Evolutionary conservation across 2,888 invertebrate genomes (phyloP), one percentile per base, ranked within the genome.

Genomic region (Drosophila anomalipes): DNA sequence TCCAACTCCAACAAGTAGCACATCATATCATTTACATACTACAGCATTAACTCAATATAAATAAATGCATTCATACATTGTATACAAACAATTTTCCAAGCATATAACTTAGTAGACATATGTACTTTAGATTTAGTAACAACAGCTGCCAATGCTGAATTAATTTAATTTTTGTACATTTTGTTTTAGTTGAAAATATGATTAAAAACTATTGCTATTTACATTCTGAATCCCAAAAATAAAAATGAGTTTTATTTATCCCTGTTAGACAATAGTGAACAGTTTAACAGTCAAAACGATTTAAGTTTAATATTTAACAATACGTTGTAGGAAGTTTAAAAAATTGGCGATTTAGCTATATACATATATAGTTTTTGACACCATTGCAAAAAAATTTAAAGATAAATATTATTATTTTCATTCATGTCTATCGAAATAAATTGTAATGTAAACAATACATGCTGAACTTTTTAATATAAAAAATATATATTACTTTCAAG

Each of bases 101-200:
- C 75, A 74, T 74, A 58, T 82, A 73, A 80, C 58, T 77, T 81
- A 69, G 81, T 69, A 60, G 63, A 53, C 56, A 74, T 74, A 76
- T 77, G 78, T 82, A 79, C 68, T 80, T 74, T 82, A 82, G 73
- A 81, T 67, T 67, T 77, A 77, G 52, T 73, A 68, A 47, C 44
- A 71, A 39, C 73, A 78, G 41, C 63, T 47, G 58, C 68, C 74
- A 74, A 57, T 67, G 71, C 67, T 65, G 71, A 70, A 54, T 69
- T 82, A 72, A 83, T 90, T 75, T 74, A 81, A 81, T 67, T 74
- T 83, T 79, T 86, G 91, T 90, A 90, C 84, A 89, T 86, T 90
- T 80, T 90, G 79, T 90, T 86, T 89, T 87, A 90, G 79, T 89
- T 86, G 79, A 89, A 90, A 75, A 83, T 82, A 80, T 78, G 54